These are phyloP conservation scores for Ranitomeya variabilis DNA, from an alignment of 2,113 vertebrate genomes.

Conservation along the genomic window DNA sequence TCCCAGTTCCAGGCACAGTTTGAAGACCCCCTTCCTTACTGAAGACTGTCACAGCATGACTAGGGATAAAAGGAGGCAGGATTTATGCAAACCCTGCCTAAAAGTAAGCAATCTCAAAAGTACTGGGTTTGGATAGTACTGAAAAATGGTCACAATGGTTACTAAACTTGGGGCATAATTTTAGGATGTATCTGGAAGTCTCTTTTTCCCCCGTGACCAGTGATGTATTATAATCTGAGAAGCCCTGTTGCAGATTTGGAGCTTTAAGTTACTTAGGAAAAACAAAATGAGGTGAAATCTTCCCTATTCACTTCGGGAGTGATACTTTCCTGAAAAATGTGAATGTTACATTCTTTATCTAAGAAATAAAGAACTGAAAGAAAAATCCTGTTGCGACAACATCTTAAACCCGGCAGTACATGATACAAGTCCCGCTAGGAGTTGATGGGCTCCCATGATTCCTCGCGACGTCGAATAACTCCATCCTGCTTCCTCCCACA, in stretches of 20 bases:
- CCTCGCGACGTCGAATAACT: conserved; percentile 69
- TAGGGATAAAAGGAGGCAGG: too few relatives aligned
- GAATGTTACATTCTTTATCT: conserved; percentile 72
- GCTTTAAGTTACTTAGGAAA: neutral
- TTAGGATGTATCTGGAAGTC: neutral
- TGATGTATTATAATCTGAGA: neutral
- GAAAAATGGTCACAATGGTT: too few relatives aligned
- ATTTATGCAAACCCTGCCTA: too few relatives aligned
- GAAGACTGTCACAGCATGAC: too few relatives aligned
- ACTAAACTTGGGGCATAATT: too few relatives aligned
- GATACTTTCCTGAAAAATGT: neutral
- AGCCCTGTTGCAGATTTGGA: neutral
- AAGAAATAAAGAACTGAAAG: conserved; percentile 71
- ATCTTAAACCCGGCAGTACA: conserved; percentile 80
- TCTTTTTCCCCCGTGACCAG: neutral
- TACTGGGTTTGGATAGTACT: too few relatives aligned
- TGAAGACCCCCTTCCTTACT: too few relatives aligned
- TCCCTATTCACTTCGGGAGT: neutral
- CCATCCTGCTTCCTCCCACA: conserved; percentile 68
- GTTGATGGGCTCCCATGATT: conserved; percentile 75
- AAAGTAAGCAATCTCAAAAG: too few relatives aligned
- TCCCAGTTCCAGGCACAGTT: too few relatives aligned
- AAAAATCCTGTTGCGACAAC: conserved; percentile 78
- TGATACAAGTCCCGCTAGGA: conserved; percentile 79
- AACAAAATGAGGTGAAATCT: neutral